Evolutionary conservation across 2,113 vertebrate genomes (phyloP).

Genomic region (Indri indri): DNA sequence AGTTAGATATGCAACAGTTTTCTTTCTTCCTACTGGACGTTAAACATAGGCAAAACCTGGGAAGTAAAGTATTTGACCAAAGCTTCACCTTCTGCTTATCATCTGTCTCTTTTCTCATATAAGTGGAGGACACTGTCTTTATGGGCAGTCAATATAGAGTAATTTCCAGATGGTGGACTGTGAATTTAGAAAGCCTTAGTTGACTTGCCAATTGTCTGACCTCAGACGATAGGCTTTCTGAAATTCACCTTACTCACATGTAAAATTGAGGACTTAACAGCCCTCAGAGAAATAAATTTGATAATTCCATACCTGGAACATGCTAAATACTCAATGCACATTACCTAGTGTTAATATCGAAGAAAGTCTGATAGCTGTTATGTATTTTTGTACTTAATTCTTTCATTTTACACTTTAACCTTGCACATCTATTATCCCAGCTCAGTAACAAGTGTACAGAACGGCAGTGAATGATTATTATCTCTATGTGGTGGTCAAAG

Average conservation of each 20-base stretch:
- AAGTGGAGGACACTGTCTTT: background rate
- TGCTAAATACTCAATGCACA: background rate
- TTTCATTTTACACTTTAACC: background rate
- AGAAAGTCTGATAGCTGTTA: background rate
- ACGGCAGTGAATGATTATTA: background rate
- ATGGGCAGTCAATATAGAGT: background rate
- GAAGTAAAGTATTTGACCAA: background rate
- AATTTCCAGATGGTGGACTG: background rate
- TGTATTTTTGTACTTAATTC: background rate
- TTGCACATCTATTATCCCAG: background rate
- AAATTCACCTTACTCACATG: background rate
- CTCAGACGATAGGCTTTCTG: background rate
- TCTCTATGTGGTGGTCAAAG: constrained; percentile 14
- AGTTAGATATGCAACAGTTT: accelerated
- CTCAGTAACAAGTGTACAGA: background rate
- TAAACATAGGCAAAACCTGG: background rate
- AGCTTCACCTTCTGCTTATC: background rate
- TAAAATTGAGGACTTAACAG: background rate
- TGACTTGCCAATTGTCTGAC: background rate
- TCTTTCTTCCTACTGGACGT: background rate
- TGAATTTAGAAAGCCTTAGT: background rate
- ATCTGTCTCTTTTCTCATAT: background rate
- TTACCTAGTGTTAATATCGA: background rate
- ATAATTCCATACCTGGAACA: background rate
- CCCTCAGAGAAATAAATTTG: background rate